Evolutionary conservation across 2,113 vertebrate genomes (phyloP).

Genomic region (Prinia subflava): DNA sequence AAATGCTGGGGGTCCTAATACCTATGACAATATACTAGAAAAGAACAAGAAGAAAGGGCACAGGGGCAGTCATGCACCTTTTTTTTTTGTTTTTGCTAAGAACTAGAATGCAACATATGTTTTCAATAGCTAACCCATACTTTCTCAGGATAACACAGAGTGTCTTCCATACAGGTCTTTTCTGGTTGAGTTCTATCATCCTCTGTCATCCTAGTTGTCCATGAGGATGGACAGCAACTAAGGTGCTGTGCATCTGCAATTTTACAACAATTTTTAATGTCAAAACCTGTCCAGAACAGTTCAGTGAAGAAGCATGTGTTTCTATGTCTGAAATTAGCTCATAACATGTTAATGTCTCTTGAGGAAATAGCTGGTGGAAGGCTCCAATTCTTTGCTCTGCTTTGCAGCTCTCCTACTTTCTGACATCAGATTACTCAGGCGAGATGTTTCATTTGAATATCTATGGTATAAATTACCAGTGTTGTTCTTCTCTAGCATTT

Average conservation of each 20-base stretch:
- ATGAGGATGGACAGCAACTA: background rate
- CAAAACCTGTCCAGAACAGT: background rate
- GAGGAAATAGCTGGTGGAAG: background rate
- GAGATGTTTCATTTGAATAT: conserved; percentile 46
- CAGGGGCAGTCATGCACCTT: background rate
- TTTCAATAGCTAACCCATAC: background rate
- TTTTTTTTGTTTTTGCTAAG: background rate
- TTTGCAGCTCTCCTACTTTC: background rate
- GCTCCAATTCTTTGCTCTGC: background rate
- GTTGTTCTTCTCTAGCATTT: conserved; percentile 31
- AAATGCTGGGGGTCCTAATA: background rate
- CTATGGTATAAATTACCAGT: conserved; percentile 41
- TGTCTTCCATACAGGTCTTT: background rate
- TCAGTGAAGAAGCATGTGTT: background rate
- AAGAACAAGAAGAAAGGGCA: background rate
- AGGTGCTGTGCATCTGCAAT: background rate
- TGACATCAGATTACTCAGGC: conserved; percentile 4
- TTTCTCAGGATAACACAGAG: background rate
- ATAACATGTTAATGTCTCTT: background rate
- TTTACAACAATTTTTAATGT: background rate
- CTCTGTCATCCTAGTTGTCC: background rate
- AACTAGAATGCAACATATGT: background rate
- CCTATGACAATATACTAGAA: background rate
- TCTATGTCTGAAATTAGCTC: background rate
- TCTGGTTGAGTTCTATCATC: background rate